Conservation (phyloP, 1,140 invertebrate genomes). For the Acyrthosiphon pisum region DNA sequence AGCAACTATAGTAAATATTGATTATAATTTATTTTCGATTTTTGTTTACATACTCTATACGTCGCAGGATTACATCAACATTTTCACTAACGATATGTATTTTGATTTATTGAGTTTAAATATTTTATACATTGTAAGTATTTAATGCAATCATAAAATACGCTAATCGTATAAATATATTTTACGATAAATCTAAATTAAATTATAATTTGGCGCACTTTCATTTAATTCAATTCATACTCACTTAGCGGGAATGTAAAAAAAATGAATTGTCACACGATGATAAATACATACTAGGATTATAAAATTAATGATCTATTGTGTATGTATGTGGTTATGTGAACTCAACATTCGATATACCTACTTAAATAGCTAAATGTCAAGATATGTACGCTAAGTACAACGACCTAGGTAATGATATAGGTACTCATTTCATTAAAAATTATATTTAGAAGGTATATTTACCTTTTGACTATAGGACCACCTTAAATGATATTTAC, state of each 20-base stretch:
- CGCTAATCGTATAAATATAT: background rate
- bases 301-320: background rate
- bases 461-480: background rate
- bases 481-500: no score
- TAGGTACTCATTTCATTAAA: background rate
- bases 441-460: background rate
- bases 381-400: background rate
- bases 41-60: no score
- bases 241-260: background rate
- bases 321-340: no score
- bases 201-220: no score
- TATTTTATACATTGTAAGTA: background rate
- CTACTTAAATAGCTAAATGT: background rate
- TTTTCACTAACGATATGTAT: no score
- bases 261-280: background rate
- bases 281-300: background rate
- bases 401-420: no score
- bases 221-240: no score
- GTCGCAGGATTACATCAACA: no score
- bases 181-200: background rate
- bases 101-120: no score
- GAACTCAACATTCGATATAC: background rate
- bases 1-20: no score
- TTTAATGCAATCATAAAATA: background rate
- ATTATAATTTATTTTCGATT: no score